These are phyloP conservation scores for Coilia nasus DNA, from an alignment of 2,797 vertebrate genomes.

Conservation along the genomic window DNA sequence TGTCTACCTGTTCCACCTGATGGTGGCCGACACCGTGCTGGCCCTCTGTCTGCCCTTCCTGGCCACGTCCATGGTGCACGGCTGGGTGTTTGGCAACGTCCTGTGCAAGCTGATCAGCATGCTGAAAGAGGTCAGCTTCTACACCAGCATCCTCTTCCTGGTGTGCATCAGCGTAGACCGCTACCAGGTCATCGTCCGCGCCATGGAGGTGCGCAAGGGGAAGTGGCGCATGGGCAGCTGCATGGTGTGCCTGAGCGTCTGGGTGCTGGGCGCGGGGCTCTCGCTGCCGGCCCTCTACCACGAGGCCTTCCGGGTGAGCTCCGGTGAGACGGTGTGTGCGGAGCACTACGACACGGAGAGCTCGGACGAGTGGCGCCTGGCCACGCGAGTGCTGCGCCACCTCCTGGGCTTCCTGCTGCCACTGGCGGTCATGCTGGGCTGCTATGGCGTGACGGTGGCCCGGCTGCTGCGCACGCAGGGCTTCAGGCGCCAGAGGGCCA, in stretches of 20 bases:
- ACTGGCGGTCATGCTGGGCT: conserved; percentile 68
- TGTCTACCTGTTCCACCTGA: conserved; percentile 76
- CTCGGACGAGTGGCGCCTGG: conserved; percentile 55
- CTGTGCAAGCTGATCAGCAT: conserved; percentile 73
- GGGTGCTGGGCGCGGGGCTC: conserved; percentile 63
- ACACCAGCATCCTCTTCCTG: conserved; percentile 80
- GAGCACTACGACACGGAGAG: conserved; percentile 56
- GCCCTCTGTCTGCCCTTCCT: conserved; percentile 74
- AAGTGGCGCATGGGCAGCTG: conserved; percentile 57
- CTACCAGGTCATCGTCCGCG: conserved; percentile 73
- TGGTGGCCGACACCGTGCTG: conserved; percentile 72
- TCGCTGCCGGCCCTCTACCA: conserved; percentile 71
- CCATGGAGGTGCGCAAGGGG: conserved; percentile 50
- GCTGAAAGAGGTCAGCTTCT: conserved; percentile 72
- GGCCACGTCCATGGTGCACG: conserved; percentile 41
- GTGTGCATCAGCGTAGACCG: conserved; percentile 80
- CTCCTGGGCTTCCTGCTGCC: conserved; percentile 75
- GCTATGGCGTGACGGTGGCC: conserved; percentile 69
- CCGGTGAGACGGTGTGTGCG: not conserved
- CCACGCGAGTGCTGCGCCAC: conserved; percentile 61
- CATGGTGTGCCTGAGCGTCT: conserved; percentile 60
- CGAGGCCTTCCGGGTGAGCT: fast-evolving
- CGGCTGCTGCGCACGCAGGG: conserved; percentile 69
- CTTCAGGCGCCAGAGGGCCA: conserved; percentile 77
- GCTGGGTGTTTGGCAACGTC: conserved; percentile 75